phyloP scores from a whole-genome alignment of 2,797 vertebrate species.

The Tolypeutes matacus region DNA sequence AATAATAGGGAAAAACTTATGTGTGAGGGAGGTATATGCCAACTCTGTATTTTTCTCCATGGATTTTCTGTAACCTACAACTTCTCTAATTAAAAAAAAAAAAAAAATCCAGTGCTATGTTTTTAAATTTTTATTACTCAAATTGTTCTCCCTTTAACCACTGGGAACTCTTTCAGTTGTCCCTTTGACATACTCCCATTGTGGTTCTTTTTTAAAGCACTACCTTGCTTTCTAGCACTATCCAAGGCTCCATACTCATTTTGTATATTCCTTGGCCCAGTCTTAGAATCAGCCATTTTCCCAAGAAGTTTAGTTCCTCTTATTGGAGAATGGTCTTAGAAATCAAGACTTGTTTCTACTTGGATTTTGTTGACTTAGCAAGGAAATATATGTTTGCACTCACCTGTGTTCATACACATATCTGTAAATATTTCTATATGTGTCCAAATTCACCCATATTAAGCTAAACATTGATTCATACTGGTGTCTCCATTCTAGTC shows the following conservation, averaged over 20 bases:
- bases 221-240: not conserved
- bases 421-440: not conserved
- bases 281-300: not conserved
- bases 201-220: not conserved
- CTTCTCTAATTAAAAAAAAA: too few relatives aligned
- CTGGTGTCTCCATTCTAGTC: not conserved
- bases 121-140: not conserved
- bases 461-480: not conserved
- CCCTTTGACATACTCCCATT: not conserved
- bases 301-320: not conserved
- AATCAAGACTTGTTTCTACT: not conserved
- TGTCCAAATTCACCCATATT: not conserved
- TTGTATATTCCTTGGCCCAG: not conserved
- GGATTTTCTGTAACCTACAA: too few relatives aligned
- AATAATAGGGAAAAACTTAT: too few relatives aligned
- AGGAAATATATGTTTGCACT: not conserved
- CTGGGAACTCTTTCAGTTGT: not conserved
- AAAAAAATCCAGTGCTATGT: too few relatives aligned
- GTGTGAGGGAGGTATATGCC: too few relatives aligned
- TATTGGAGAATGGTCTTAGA: not conserved
- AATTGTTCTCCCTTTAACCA: not conserved
- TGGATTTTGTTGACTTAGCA: not conserved
- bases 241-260: not conserved
- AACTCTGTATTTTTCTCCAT: too few relatives aligned
- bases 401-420: not conserved